These are phyloP conservation scores for Caenorhabditis becei DNA, from an alignment of 2,888 invertebrate genomes.

Conservation along the genomic window DNA sequence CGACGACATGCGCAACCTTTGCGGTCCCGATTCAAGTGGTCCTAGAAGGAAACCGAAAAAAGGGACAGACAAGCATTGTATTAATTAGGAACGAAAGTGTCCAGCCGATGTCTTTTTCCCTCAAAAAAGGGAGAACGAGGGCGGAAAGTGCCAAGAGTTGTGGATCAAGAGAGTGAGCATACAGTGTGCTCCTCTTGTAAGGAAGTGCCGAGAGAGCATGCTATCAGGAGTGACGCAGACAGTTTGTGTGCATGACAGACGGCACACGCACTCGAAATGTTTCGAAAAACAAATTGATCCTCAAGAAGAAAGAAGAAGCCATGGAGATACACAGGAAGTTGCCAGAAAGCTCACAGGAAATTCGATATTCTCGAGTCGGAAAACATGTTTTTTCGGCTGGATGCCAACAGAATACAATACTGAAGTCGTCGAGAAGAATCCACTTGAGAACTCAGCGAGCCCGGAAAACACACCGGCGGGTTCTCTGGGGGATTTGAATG, in stretches of 20 bases:
- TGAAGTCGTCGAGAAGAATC: conserved; percentile 17
- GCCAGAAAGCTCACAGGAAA: conserved; percentile 29
- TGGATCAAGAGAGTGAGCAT: conserved; percentile 40
- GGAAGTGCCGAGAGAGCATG: conserved; percentile 27
- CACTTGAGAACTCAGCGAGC: conserved; percentile 34
- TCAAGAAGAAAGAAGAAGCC: conserved; percentile 11
- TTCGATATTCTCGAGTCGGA: conserved; percentile 36
- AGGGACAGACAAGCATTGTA: not conserved
- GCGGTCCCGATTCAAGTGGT: conserved; percentile 44
- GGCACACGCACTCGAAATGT: conserved; percentile 51
- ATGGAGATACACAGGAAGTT: conserved; percentile 39
- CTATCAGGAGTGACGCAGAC: conserved; percentile 18
- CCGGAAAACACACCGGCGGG: not conserved
- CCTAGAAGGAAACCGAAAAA: conserved; percentile 31
- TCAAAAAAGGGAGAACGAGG: not conserved
- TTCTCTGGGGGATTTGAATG: conserved; percentile 27
- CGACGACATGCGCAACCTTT: conserved; percentile 48
- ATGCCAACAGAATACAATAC: conserved; percentile 19
- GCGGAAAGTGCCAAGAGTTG: conserved; percentile 31
- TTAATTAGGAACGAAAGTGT: conserved; percentile 15
- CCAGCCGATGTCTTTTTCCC: not conserved
- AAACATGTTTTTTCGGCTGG: conserved; percentile 37
- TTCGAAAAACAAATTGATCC: conserved; percentile 56
- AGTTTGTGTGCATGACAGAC: conserved; percentile 33
- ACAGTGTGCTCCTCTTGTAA: conserved; percentile 49